phyloP scores from a whole-genome alignment of 30 jellyfish, hydroid and myxozoan species.

The Sanderia malayensis region DNA sequence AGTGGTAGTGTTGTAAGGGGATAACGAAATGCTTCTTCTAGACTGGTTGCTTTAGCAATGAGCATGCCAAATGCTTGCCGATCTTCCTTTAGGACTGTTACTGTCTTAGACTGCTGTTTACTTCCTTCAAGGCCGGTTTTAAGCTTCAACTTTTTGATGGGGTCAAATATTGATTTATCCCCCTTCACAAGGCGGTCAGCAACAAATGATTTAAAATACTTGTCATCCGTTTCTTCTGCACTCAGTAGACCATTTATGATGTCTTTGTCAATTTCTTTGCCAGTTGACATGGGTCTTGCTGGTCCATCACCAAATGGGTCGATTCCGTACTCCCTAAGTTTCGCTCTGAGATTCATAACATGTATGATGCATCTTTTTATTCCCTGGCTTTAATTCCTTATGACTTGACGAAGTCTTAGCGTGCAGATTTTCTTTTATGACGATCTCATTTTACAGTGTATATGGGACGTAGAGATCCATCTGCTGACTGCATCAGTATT shows the following conservation, averaged over 20 bases:
- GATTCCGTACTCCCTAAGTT: slow-evolving; percentile 6
- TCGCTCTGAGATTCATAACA: slow-evolving; percentile 13
- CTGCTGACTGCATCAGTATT: too few species aligned
- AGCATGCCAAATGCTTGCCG: slow-evolving; percentile 49
- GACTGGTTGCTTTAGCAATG: slow-evolving; percentile 7
- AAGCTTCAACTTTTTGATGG: slow-evolving; percentile 21
- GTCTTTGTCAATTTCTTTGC: slow-evolving; percentile 4
- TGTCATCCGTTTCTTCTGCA: slow-evolving; percentile 21
- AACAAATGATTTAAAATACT: slow-evolving; percentile 4
- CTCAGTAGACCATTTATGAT: slow-evolving; percentile 9
- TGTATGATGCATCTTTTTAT: slow-evolving; percentile 16
- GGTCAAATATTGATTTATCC: slow-evolving; percentile 1
- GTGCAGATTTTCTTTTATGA: too few species aligned
- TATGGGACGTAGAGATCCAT: neutral
- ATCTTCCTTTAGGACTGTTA: slow-evolving; percentile 34
- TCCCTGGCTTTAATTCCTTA: slow-evolving; percentile 25
- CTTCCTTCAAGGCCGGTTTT: slow-evolving; percentile 24
- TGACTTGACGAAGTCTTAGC: too few species aligned
- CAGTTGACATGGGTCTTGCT: slow-evolving; percentile 28
- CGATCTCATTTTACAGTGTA: slow-evolving; percentile 8
- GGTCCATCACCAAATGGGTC: slow-evolving; percentile 28
- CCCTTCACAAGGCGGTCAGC: slow-evolving; percentile 23
- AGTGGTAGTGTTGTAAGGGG: slow-evolving; percentile 28
- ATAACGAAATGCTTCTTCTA: slow-evolving; percentile 23
- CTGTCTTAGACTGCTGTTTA: neutral